phyloP scores from a whole-genome alignment of 2,888 invertebrate species.

The Nebria salina region DNA sequence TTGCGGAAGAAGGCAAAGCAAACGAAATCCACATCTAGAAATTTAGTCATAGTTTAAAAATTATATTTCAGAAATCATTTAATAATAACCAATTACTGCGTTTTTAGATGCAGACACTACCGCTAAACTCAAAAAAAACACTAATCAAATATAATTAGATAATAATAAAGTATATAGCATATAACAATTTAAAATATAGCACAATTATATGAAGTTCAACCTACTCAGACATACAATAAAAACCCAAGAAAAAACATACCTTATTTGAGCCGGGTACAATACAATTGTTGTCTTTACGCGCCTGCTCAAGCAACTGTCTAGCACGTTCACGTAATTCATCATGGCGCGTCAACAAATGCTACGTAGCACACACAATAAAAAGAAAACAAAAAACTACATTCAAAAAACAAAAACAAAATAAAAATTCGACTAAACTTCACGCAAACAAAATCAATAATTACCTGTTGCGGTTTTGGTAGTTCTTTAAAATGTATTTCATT shows the following conservation, averaged over 20 bases:
- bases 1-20: not conserved
- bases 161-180: not conserved
- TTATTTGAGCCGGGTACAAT: slow-evolving; percentile 61
- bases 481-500: slow-evolving; percentile 54
- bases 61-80: too few species aligned
- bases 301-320: slow-evolving; percentile 82
- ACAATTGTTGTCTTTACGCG: slow-evolving; percentile 68
- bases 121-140: too few species aligned
- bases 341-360: slow-evolving; percentile 82
- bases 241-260: slow-evolving; percentile 57
- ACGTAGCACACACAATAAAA: slow-evolving; percentile 56
- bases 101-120: too few species aligned
- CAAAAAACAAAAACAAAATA: slow-evolving; percentile 47
- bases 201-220: slow-evolving; percentile 23
- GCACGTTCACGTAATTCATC: slow-evolving; percentile 88
- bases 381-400: slow-evolving; percentile 49
- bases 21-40: not conserved
- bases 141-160: too few species aligned
- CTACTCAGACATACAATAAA: slow-evolving; percentile 26
- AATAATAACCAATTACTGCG: too few species aligned
- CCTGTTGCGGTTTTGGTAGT: slow-evolving; percentile 59
- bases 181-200: slow-evolving; percentile 20
- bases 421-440: slow-evolving; percentile 42
- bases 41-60: too few species aligned
- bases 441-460: slow-evolving; percentile 51